A percentile compares a stretch with the other conserved stretches of the same genome.
Evolutionary conservation across 2,888 invertebrate genomes (phyloP).

Genomic region (Tiliacea aurago): DNA sequence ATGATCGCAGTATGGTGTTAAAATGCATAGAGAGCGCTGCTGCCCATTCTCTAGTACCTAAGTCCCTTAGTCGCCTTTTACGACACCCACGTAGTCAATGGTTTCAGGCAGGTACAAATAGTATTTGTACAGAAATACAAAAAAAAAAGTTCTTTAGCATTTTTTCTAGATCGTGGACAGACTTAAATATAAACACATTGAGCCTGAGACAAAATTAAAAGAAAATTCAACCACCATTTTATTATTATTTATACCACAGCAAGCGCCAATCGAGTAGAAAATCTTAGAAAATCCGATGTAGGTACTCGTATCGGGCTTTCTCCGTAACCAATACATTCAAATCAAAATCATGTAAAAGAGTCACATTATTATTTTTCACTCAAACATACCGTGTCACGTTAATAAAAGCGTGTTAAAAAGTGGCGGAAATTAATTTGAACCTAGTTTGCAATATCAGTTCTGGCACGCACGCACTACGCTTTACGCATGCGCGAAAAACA

Average conservation of each 20-base stretch:
- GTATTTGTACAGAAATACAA: too few species aligned
- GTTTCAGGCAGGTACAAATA: too few species aligned
- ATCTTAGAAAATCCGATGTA: not conserved
- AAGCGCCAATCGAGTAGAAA: not conserved
- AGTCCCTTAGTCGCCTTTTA: too few species aligned
- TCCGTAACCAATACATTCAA: conserved; percentile 19
- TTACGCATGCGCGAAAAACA: conserved; percentile 15
- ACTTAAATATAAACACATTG: not conserved
- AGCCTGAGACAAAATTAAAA: not conserved
- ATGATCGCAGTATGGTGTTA: too few species aligned
- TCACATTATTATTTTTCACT: conserved; percentile 30
- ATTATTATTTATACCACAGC: too few species aligned
- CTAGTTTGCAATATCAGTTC: conserved; percentile 23
- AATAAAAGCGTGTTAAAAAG: conserved; percentile 13
- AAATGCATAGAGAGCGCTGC: too few species aligned
- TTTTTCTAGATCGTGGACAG: not conserved
- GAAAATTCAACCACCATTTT: not conserved
- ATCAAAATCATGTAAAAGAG: not conserved
- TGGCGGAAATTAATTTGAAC: conserved; percentile 27
- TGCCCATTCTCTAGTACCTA: too few species aligned
- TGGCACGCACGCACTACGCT: not conserved
- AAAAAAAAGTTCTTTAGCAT: not conserved
- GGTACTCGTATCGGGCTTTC: not conserved
- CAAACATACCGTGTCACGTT: conserved; percentile 21
- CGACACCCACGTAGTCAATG: too few species aligned